A percentile compares a stretch with the other conserved stretches of the same genome.
These are phyloP conservation scores for Emys orbicularis DNA, from an alignment of 2,797 vertebrate species.

Conservation along the genomic window DNA sequence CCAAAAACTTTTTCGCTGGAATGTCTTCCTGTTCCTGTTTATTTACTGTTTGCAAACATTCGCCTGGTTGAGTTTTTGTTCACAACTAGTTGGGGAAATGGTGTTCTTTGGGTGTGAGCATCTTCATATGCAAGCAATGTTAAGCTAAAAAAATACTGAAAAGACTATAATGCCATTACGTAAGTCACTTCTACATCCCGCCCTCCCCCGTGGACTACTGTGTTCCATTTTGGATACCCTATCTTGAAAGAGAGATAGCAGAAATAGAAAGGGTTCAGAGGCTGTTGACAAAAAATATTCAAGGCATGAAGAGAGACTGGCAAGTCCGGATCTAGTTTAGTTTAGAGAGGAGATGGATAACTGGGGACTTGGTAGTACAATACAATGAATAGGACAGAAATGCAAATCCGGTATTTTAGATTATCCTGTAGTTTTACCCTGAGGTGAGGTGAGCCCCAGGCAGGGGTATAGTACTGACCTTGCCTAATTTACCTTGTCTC, in stretches of 20 bases:
- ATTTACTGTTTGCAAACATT: not conserved
- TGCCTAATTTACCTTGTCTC: not conserved
- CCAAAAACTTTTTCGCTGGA: not conserved
- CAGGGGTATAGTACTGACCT: not conserved
- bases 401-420: not conserved
- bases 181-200: not conserved
- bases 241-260: not conserved
- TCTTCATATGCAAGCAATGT: fast-evolving
- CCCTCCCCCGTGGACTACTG: fast-evolving
- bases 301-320: not conserved
- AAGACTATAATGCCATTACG: not conserved
- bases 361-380: not conserved
- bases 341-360: not conserved
- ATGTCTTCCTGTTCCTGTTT: not conserved
- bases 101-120: not conserved
- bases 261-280: not conserved
- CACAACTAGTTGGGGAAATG: not conserved
- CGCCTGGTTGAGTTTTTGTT: not conserved
- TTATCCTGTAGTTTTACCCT: not conserved
- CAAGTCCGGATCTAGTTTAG: not conserved
- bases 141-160: not conserved
- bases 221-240: not conserved
- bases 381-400: not conserved
- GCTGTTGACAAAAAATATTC: not conserved
- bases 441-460: not conserved